Evolutionary conservation across 2,888 invertebrate genomes (phyloP).

Genomic region (Drosophila lacicola): DNA sequence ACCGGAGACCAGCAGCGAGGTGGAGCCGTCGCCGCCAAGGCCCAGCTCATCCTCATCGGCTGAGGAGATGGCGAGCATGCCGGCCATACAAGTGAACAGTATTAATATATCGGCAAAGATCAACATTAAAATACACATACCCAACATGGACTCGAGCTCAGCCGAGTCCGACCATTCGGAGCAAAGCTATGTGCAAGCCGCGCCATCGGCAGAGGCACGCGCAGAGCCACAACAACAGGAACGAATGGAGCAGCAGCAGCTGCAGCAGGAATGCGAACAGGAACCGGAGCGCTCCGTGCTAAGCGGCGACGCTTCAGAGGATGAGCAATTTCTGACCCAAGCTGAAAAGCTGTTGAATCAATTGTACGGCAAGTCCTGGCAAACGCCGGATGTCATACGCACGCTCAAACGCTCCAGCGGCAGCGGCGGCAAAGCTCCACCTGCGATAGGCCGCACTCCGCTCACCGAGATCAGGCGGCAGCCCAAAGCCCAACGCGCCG

Average conservation of each 20-base stretch:
- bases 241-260: slow-evolving; percentile 1
- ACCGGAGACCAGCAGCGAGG: slow-evolving; percentile 80
- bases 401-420: slow-evolving; percentile 73
- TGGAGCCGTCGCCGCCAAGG: slow-evolving; percentile 29
- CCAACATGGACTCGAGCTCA: slow-evolving; percentile 59
- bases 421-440: slow-evolving; percentile 39
- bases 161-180: slow-evolving; percentile 28
- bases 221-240: slow-evolving; percentile 2
- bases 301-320: slow-evolving; percentile 43
- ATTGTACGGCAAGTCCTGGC: slow-evolving; percentile 83
- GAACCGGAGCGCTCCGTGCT: slow-evolving; percentile 30
- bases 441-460: slow-evolving; percentile 10
- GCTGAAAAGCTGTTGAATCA: slow-evolving; percentile 81
- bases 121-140: slow-evolving; percentile 83
- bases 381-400: slow-evolving; percentile 83
- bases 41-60: slow-evolving; percentile 1
- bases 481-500: slow-evolving; percentile 14
- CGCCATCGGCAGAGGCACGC: slow-evolving; percentile 4
- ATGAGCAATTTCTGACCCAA: slow-evolving; percentile 70
- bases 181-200: slow-evolving; percentile 1
- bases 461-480: slow-evolving; percentile 33
- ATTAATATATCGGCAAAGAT: slow-evolving; percentile 84
- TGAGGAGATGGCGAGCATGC: not conserved
- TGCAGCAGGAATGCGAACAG: slow-evolving; percentile 3
- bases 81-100: slow-evolving; percentile 74